Base-by-base conservation (phyloP, 2,888 invertebrate genomes). In the Cactoblastis cactorum region DNA sequence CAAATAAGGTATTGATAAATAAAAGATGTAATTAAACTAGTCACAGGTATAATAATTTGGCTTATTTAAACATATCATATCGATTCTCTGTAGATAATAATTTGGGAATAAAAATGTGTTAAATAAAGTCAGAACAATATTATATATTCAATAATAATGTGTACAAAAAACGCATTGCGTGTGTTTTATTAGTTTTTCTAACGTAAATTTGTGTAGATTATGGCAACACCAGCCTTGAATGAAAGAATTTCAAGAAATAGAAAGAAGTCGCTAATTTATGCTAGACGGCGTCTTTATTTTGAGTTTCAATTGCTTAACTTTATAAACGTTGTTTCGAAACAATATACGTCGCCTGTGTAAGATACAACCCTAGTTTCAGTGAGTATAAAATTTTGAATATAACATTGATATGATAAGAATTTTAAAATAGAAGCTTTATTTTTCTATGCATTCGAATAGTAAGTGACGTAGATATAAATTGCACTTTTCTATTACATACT, bases 271-370 rank as follows among this genome's bases (percentile, higher is more conserved):
- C 74, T 82, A 83, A 83, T 82, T 77, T 83, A 81, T 83, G 79
- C 79, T 73, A 79, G 80, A 86, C 87, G 77, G 83, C 84, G 82
- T 86, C 85, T 84, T 81, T 83, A 83, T 80, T 86, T 87, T 84
- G 81, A 75, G 78, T 80, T 81, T 76, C 71, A 74, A 80, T 83
- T 82, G 76, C 73, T 68, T 76, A 80, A 77, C 66, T 79, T 77
- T 37, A 17, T 73, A 71, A 74, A 71, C 70, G 71, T 63, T 71
- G 73, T 83, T 81, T 74, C 74, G 74, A 76, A 80, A 81, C 64
- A 77, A 66, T 74, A 74, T 73, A 66, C 57, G 60, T 65, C 70
- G 76, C 69, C 77, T 78, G 80, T 82, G 77, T 69, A 71, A 69
- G 66, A 58, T 69, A 61, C 59, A 57, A 53, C 66, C 70, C 57